These are phyloP conservation scores for Dicranocentrus wangi DNA, from an alignment of 2,888 invertebrate species.

Conservation along the genomic window DNA sequence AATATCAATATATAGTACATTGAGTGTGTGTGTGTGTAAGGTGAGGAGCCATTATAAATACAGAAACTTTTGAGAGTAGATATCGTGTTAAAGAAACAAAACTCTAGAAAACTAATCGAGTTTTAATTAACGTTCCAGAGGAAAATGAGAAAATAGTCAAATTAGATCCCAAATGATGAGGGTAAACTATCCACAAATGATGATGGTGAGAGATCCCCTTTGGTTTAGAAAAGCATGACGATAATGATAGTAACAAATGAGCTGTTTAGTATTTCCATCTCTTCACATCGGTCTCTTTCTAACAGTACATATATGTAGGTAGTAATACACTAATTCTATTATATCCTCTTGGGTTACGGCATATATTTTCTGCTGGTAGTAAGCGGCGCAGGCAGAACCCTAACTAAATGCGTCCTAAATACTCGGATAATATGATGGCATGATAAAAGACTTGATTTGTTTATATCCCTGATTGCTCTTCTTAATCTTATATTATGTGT, in stretches of 20 bases:
- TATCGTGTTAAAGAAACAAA: no score
- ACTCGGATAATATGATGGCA: neutral
- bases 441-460: slow-evolving; percentile 26
- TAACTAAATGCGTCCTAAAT: no score
- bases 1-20: no score
- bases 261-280: slow-evolving; percentile 13
- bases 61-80: no score
- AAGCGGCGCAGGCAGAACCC: no score
- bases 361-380: no score
- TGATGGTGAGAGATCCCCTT: neutral
- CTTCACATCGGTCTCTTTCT: neutral
- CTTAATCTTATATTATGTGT: slow-evolving; percentile 27
- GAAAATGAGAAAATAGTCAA: slow-evolving; percentile 47
- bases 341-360: neutral
- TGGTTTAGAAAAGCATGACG: slow-evolving; percentile 9
- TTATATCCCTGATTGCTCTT: slow-evolving; percentile 13
- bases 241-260: slow-evolving; percentile 48
- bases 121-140: slow-evolving; percentile 57
- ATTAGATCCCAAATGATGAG: slow-evolving; percentile 47
- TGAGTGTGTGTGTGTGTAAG: no score
- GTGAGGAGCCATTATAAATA: no score
- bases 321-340: neutral
- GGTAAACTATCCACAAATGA: slow-evolving; percentile 35
- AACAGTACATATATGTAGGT: no score
- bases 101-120: slow-evolving; percentile 50